phyloP scores from a whole-genome alignment of 2,113 vertebrate species.

The Sturnira hondurensis region DNA sequence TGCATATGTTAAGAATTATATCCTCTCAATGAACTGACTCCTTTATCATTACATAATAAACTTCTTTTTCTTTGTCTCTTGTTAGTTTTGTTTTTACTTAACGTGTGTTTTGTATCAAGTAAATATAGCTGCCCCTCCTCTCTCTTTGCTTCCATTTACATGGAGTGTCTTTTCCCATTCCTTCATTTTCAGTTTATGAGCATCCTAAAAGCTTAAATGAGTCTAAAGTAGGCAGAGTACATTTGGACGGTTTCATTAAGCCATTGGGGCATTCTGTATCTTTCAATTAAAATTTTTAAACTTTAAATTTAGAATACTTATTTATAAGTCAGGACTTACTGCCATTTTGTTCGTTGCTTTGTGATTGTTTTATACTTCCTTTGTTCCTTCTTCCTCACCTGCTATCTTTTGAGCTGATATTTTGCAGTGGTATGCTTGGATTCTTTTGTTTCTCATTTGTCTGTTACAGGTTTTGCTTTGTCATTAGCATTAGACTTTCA shows the following conservation, averaged over 20 bases:
- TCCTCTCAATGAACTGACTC: not conserved
- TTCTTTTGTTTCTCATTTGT: not conserved
- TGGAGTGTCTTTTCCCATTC: not conserved
- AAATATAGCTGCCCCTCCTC: not conserved
- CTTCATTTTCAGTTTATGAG: not conserved
- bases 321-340: not conserved
- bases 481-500: not conserved
- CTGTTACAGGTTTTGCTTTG: not conserved
- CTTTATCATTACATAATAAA: not conserved
- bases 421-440: not conserved
- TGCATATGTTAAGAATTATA: not conserved
- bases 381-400: not conserved
- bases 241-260: not conserved
- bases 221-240: not conserved
- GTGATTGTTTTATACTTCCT: not conserved
- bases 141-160: not conserved
- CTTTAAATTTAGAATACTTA: not conserved
- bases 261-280: not conserved
- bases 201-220: not conserved
- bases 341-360: not conserved
- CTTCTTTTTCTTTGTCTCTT: not conserved
- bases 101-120: not conserved
- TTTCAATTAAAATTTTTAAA: not conserved
- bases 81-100: not conserved
- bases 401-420: not conserved